A percentile compares a stretch with the other conserved stretches of the same genome.
Evolutionary conservation across 2,113 vertebrate genomes (phyloP).

Genomic region (Scopus umbretta): DNA sequence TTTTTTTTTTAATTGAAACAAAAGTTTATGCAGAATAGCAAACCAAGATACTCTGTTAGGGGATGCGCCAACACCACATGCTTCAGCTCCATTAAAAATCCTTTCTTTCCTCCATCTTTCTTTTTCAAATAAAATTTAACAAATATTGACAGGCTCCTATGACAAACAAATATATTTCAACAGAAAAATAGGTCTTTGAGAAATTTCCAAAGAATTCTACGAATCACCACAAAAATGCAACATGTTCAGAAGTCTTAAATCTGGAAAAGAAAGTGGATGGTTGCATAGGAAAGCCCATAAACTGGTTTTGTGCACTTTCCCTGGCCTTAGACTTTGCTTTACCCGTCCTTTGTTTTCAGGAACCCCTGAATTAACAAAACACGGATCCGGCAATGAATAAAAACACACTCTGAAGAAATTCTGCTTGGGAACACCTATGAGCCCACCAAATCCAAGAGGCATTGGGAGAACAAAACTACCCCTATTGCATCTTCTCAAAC

Average conservation of each 20-base stretch:
- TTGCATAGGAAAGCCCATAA: not conserved
- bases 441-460: not conserved
- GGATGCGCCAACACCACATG: not conserved
- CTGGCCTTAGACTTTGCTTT: not conserved
- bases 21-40: not conserved
- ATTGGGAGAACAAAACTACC: fast-evolving
- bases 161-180: not conserved
- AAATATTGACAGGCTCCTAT: not conserved
- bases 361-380: not conserved
- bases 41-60: not conserved
- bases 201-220: not conserved
- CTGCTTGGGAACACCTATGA: not conserved
- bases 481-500: not conserved
- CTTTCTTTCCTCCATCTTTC: not conserved
- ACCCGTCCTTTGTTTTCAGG: not conserved
- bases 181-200: not conserved
- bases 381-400: not conserved
- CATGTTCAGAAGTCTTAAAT: not conserved
- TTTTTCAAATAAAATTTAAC: not conserved
- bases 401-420: not conserved
- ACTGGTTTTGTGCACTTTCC: not conserved
- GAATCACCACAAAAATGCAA: not conserved
- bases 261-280: not conserved
- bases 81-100: not conserved
- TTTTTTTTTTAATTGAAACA: not conserved